Percentiles rank a stretch among this genome's conserved stretches.
Evolutionary conservation across 2,797 vertebrate genomes (phyloP).

Genomic region (Kryptopterus vitreolus): DNA sequence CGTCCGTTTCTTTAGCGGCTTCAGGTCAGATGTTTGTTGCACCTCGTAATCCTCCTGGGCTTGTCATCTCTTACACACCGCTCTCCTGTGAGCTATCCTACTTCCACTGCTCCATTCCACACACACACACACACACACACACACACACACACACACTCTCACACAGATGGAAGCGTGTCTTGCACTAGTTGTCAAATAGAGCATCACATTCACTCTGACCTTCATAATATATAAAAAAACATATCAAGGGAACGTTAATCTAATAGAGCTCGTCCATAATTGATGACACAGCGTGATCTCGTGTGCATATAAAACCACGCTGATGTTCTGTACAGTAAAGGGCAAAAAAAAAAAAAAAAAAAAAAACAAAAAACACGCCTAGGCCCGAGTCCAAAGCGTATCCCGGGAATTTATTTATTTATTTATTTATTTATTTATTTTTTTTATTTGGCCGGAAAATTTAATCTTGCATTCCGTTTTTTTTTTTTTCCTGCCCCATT

Average conservation of each 20-base stretch:
- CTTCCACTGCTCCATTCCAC: slow-evolving; percentile 40
- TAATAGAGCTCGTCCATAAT: slow-evolving; percentile 52
- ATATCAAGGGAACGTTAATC: slow-evolving; percentile 51
- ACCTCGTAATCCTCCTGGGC: slow-evolving; percentile 49
- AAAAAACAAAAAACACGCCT: neutral
- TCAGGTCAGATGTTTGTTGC: slow-evolving; percentile 50
- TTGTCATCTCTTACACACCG: slow-evolving; percentile 42
- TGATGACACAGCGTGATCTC: slow-evolving; percentile 42
- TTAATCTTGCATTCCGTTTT: neutral
- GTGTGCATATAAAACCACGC: slow-evolving; percentile 39
- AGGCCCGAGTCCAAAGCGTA: slow-evolving; percentile 37
- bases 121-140: slow-evolving; percentile 20
- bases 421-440: too few relatives aligned
- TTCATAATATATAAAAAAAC: slow-evolving; percentile 37
- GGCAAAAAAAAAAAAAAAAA: neutral
- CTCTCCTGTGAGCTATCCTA: slow-evolving; percentile 58
- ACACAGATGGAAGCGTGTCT: slow-evolving; percentile 56
- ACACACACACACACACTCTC: slow-evolving; percentile 32
- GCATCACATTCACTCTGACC: slow-evolving; percentile 58
- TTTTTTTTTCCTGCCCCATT: slow-evolving; percentile 8
- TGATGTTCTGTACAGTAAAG: slow-evolving; percentile 39
- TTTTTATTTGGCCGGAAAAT: slow-evolving; percentile 22
- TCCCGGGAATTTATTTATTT: slow-evolving; percentile 12
- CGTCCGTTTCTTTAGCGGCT: slow-evolving; percentile 55
- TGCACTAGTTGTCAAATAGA: slow-evolving; percentile 63